phyloP scores from a whole-genome alignment of 2,797 vertebrate species.

The Thamnophis elegans region DNA sequence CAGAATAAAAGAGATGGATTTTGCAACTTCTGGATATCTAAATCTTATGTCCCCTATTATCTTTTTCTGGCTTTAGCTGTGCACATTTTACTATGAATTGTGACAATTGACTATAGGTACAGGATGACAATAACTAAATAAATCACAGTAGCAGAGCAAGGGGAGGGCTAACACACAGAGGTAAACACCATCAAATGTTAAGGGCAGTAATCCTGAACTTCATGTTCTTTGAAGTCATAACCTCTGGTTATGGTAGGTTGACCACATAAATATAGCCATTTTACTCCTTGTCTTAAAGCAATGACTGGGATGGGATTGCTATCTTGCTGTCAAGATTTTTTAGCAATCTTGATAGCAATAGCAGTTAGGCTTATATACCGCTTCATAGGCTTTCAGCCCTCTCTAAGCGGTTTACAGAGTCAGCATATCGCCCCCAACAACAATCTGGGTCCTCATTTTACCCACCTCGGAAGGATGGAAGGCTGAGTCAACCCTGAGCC shows the following conservation, averaged over 20 bases:
- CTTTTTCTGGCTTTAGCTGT: slow-evolving; percentile 8
- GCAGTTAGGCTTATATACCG: too few relatives aligned
- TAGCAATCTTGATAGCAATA: background rate
- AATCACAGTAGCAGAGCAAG: slow-evolving; percentile 35
- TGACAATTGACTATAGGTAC: background rate
- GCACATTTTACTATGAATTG: background rate
- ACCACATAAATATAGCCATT: slow-evolving; percentile 1
- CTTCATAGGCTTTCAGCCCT: too few relatives aligned
- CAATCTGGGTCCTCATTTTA: too few relatives aligned
- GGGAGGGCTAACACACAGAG: slow-evolving; percentile 10
- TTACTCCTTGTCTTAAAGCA: background rate
- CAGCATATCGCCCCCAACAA: too few relatives aligned
- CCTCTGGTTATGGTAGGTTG: background rate
- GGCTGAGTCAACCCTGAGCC: too few relatives aligned
- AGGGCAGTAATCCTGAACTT: slow-evolving; percentile 29
- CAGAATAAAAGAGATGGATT: slow-evolving; percentile 1
- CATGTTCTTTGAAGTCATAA: slow-evolving; percentile 4
- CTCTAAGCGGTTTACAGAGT: too few relatives aligned
- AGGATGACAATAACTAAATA: background rate
- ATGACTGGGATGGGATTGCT: background rate
- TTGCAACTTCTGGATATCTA: slow-evolving; percentile 21
- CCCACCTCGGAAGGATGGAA: too few relatives aligned
- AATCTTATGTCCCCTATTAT: slow-evolving; percentile 18
- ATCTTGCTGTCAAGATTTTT: too few relatives aligned
- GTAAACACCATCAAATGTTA: slow-evolving; percentile 56